Base-by-base conservation (phyloP, 2,888 invertebrate species). In the Ophraella communa region DNA sequence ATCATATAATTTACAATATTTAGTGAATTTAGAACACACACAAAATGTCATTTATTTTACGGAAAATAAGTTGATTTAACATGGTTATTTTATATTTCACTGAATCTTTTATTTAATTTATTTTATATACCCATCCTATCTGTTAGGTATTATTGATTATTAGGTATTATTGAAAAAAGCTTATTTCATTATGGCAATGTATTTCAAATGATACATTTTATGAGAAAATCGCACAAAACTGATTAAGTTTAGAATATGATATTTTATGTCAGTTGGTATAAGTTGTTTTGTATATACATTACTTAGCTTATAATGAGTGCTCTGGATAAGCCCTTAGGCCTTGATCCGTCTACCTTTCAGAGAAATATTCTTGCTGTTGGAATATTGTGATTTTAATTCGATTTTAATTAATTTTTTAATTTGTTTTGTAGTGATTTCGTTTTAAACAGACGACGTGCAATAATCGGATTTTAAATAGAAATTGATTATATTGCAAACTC, bases 241-340 rank as follows among this genome's bases (percentile, higher is more conserved):
- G n/a, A n/a, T n/a, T n/a, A n/a, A n/a, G n/a, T 35, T 35, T 1
- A 14, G n/a, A 39, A 39, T 10, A 30, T 30, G 8, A 39, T 14
- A 14, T 17, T 17, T 39, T 2, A 7, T 42, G 59, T 64, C 53
- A 64, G 54, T 59, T 54, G 47, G 45, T 64, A 51, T 54, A 54
- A 39, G 30, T 47, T 64, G 54, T 59, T 33, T 39, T 52, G n/a
- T n/a, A 42, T 54, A 59, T 54, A 47, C 57, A 53, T 56, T 35
- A 35, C 47, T 47, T 49, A 56, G 42, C 56, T 63, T 63, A 20
- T 24, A 58, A 53, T 63, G 58, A 52, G 63, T 59, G 64, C 54
- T 64, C 27, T 54, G 64, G 52, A 59, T 59, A 35, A 57, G 52
- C 47, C 53, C 23, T 53, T 57, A 53, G 52, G 45, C 57, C 57